Evolutionary conservation across 2,113 vertebrate species (phyloP), one percentile per base, ranked within the genome.

Genomic region (Nerophis ophidion): DNA sequence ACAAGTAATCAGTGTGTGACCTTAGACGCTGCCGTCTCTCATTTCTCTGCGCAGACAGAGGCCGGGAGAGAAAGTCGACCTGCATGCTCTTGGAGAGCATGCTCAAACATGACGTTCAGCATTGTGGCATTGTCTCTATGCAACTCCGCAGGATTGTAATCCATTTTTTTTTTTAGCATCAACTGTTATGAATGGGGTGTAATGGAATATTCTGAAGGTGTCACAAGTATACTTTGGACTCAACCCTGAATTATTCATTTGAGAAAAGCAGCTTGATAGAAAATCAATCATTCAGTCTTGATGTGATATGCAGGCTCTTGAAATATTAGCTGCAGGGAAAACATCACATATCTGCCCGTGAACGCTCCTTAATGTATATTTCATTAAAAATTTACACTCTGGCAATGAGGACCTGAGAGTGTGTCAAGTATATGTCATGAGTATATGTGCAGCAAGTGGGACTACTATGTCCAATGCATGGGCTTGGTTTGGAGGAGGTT

Each of bases 291-390:
- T 78, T 79, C 71, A 71, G 59, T 84, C 81, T 71, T 50, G 71
- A 83, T 73, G 77, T 68, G 70, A 83, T 76, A 67, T 75, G 72
- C 61, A 64, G 76, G 66, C 70, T 50, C 71, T 62, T 88, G 87
- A 84, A 89, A 90, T 80, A 79, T 77, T 79, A 89, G 75, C 81
- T 82, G 79, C 19, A 59, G 15, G 72, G 48, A 71, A 73, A 88
- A 84, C 80, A 62, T 80, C 53, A 61, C 71, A 64, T 76, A 84
- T 81, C 75, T 83, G 74, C 65, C 65, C 48, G 56, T 61, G 77
- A 83, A 86, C 78, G 63, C 77, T 49, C 77, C 87, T 90, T 89
- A 89, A 90, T 89, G 88, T 89, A 87, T 81, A 81, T 83, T 70
- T 63, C 85, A 90, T 91, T 79, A 88, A 90, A 83, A 75, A 89